phyloP scores from a whole-genome alignment of 2,797 vertebrate genomes.

The Gymnothorax javanicus region DNA sequence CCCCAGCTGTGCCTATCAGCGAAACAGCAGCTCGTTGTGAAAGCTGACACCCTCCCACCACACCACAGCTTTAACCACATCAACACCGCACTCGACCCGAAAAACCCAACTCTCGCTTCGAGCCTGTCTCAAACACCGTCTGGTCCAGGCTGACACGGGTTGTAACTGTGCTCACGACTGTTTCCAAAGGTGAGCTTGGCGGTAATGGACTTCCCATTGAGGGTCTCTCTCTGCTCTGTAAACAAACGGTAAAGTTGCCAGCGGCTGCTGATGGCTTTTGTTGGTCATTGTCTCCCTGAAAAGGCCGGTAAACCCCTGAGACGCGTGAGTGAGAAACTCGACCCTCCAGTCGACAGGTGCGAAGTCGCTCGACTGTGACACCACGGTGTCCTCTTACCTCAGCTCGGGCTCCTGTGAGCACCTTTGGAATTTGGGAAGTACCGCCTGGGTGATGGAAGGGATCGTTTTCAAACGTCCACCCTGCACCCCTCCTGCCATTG shows the following conservation, averaged over 20 bases:
- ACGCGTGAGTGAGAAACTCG: neutral
- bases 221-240: neutral
- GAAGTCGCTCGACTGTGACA: neutral
- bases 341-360: constrained; percentile 27
- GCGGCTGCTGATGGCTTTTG: neutral
- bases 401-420: neutral
- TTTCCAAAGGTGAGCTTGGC: neutral
- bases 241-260: neutral
- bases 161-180: neutral
- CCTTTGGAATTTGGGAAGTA: constrained; percentile 14
- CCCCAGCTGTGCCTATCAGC: neutral
- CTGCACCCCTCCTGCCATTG: neutral
- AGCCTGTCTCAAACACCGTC: neutral
- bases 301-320: neutral
- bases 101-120: neutral
- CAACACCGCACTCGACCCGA: neutral
- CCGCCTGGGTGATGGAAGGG: neutral
- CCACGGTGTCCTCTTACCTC: constrained; percentile 23
- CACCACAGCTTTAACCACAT: neutral
- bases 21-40: constrained; percentile 5
- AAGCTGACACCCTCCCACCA: neutral
- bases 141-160: neutral
- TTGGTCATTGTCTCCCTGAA: neutral
- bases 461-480: constrained; percentile 1
- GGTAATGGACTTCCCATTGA: no score